A percentile compares a stretch with the other conserved stretches of the same genome.
These are phyloP conservation scores for Cryptosula pallasiana DNA, from an alignment of 2,888 invertebrate genomes.

Conservation along the genomic window DNA sequence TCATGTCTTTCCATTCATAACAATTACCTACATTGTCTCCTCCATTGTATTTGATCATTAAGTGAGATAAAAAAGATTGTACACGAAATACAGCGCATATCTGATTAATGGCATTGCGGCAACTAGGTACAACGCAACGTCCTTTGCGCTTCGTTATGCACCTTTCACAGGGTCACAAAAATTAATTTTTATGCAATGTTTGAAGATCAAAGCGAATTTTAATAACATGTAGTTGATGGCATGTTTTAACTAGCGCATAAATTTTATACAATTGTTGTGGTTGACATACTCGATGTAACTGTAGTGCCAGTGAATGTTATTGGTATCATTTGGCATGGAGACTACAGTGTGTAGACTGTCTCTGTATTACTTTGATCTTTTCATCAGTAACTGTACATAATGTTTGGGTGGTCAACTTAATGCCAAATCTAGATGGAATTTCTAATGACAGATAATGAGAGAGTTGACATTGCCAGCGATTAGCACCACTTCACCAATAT, in stretches of 20 bases:
- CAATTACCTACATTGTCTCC: background rate
- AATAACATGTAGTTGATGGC: slow-evolving; percentile 9
- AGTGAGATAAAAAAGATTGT: background rate
- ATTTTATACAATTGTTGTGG: slow-evolving; percentile 14
- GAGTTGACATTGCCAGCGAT: no score
- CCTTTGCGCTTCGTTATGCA: background rate
- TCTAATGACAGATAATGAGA: no score
- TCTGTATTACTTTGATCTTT: no score
- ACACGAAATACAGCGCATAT: background rate
- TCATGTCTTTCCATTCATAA: background rate
- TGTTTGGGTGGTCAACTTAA: no score
- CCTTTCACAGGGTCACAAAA: background rate
- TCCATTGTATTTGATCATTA: background rate
- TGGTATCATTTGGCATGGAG: no score
- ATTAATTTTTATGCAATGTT: background rate
- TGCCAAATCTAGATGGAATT: no score
- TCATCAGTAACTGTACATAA: no score
- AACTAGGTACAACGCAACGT: no score
- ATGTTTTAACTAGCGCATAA: background rate
- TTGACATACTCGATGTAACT: no score
- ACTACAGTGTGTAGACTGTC: no score
- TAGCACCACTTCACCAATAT: no score
- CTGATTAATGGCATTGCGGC: background rate
- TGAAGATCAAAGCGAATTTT: slow-evolving; percentile 14
- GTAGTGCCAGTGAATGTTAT: no score